Percentiles rank a stretch among this genome's conserved stretches.
Evolutionary conservation across 2,113 vertebrate species (phyloP).

Genomic region (Struthidea cinerea): DNA sequence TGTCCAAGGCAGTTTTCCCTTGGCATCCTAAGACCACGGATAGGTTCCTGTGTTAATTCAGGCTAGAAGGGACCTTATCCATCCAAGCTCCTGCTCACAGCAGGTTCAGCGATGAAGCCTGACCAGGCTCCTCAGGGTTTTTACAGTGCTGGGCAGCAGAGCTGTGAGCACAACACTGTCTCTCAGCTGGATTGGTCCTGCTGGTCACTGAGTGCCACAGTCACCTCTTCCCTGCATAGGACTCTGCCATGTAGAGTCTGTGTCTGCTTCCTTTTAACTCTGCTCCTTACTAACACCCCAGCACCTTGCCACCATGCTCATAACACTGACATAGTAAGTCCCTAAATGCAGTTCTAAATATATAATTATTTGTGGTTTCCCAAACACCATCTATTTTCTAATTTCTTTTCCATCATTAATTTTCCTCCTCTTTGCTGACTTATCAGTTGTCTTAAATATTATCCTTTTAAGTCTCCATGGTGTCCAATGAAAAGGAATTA

Average conservation of each 20-base stretch:
- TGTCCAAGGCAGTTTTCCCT: neutral
- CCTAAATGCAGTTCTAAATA: neutral
- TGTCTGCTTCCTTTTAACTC: neutral
- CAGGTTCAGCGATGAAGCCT: neutral
- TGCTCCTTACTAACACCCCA: neutral
- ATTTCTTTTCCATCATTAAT: neutral
- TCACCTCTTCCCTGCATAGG: accelerated
- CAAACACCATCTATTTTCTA: neutral
- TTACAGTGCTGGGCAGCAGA: neutral
- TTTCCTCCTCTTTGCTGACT: neutral
- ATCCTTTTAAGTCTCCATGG: neutral
- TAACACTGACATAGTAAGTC: neutral
- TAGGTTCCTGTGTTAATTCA: neutral
- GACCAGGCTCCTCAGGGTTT: neutral
- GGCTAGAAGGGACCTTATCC: neutral
- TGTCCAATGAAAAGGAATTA: neutral
- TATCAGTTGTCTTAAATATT: neutral
- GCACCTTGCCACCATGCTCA: neutral
- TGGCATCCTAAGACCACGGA: neutral
- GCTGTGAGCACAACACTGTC: neutral
- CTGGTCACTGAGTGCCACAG: neutral
- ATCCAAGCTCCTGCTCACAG: neutral
- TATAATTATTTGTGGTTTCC: neutral
- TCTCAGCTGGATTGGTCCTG: neutral
- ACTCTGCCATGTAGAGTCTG: neutral